Base-by-base conservation (phyloP, 2,113 vertebrate species). In the Zosterops lateralis region DNA sequence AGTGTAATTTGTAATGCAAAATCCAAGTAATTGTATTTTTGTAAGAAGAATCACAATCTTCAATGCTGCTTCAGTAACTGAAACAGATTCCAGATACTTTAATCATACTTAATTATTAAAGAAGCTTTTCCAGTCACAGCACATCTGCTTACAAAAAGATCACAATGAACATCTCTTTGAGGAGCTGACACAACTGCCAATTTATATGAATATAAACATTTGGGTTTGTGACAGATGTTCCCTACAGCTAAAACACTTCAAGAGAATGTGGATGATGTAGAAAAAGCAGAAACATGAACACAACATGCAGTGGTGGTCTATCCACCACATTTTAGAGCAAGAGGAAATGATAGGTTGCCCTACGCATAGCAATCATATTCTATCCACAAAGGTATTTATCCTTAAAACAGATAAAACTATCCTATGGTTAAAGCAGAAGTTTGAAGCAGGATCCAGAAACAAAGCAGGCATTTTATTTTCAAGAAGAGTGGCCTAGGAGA, bases 131-230 rank as follows among this genome's bases (percentile, higher is more conserved):
- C 60, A 96, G 92, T 85, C 76, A 87, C 53, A 78, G 76, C 81
- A 89, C 76, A 94, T 92, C 84, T 95, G 88, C 76, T 89, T 84
- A 89, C 71, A 90, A 86, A 90, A 81, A 86, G 80, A 95, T 95
- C 53, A 56, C 2, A 8, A 88, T 82, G 54, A 94, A 66, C 79
- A 50, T 45, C 64, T 79, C 75, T 82, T 81, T 45, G 87, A 87
- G 81, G 68, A 89, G 71, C 71, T 94, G 90, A 93, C 89, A 90
- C 25, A 83, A 83, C 84, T 70, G 79, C 53, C 95, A 89, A 81
- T 80, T 88, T 91, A 42, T 64, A 89, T n/a, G 66, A 84, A 68
- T 60, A 82, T 45, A 94, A 96, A 91, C 78, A 86, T 83, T 79
- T 87, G 32, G 45, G 26, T 73, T 92, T 90, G 60, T 93, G 95